phyloP scores from a whole-genome alignment of 2,113 vertebrate genomes.

The Poeciliopsis turrubarensis region DNA sequence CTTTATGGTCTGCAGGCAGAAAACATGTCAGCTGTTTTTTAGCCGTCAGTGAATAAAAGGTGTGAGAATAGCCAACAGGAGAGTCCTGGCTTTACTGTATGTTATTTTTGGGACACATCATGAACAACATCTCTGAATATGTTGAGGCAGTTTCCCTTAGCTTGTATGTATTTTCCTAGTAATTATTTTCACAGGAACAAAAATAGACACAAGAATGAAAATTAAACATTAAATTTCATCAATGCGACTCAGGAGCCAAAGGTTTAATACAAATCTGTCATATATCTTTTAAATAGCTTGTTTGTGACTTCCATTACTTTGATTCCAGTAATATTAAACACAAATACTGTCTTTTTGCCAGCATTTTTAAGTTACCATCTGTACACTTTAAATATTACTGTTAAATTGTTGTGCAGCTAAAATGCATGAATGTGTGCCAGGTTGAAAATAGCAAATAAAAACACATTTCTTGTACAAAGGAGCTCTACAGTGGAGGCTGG shows the following conservation, averaged over 20 bases:
- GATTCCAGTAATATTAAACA: not conserved
- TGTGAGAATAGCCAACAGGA: conserved; percentile 20
- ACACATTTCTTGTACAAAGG: conserved; percentile 8
- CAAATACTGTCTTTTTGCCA: not conserved
- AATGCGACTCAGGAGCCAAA: too few relatives aligned
- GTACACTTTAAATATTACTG: conserved; percentile 14
- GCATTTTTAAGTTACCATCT: not conserved
- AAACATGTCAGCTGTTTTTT: conserved; percentile 12
- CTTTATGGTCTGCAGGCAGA: conserved; percentile 22
- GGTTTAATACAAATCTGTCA: too few relatives aligned
- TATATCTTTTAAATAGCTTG: not conserved
- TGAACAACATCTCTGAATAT: not conserved
- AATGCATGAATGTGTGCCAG: not conserved
- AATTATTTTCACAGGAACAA: too few relatives aligned
- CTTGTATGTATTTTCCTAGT: not conserved
- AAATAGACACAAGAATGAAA: too few relatives aligned
- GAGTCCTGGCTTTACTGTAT: not conserved
- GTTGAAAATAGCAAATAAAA: conserved; percentile 2
- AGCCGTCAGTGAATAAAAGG: conserved; percentile 10
- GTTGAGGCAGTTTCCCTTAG: not conserved
- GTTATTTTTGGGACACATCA: conserved; percentile 9
- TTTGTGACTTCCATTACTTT: not conserved
- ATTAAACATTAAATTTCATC: too few relatives aligned
- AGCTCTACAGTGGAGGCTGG: conserved; percentile 9
- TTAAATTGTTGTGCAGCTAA: conserved; percentile 19